A percentile compares a stretch with the other conserved stretches of the same genome.
Evolutionary conservation across 2,797 vertebrate species (phyloP).

Genomic region (Smutsia temminckii): DNA sequence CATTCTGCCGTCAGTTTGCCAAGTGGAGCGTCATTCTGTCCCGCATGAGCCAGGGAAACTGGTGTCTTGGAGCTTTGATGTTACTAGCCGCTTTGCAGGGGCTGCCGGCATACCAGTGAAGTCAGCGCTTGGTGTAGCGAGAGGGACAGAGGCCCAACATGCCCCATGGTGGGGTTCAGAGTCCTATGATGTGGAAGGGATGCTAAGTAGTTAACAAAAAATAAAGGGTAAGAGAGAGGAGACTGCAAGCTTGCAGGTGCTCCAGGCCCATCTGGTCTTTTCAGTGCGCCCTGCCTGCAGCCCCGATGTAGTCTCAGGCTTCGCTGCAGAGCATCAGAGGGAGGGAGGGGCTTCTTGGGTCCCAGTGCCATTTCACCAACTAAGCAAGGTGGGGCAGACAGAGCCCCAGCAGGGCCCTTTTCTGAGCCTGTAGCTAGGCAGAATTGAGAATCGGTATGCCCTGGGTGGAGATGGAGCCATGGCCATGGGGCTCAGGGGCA

Average conservation of each 20-base stretch:
- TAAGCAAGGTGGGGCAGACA: neutral
- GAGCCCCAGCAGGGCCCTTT: constrained; percentile 43
- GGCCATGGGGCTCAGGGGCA: neutral
- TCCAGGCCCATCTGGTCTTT: neutral
- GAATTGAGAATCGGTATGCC: fast-evolving
- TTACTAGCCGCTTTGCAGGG: constrained; percentile 73
- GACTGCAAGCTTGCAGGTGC: neutral
- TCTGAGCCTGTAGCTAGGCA: constrained; percentile 35
- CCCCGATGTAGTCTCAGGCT: neutral
- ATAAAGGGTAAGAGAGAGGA: neutral
- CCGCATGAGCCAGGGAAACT: constrained; percentile 72
- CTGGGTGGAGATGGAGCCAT: fast-evolving
- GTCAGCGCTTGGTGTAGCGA: constrained; percentile 26
- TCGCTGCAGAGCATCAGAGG: neutral
- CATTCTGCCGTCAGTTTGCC: constrained; percentile 68
- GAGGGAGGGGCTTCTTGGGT: neutral
- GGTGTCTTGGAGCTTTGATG: constrained; percentile 78
- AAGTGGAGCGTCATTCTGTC: constrained; percentile 60
- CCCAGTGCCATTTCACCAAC: neutral
- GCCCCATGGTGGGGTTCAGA: neutral
- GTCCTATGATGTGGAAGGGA: constrained; percentile 56
- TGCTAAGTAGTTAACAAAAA: neutral
- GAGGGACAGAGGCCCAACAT: constrained; percentile 41
- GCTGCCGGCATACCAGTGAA: constrained; percentile 59
- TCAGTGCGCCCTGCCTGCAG: neutral